Evolutionary conservation across 2,888 invertebrate genomes (phyloP).

Genomic region (Oscheius myriophilus): DNA sequence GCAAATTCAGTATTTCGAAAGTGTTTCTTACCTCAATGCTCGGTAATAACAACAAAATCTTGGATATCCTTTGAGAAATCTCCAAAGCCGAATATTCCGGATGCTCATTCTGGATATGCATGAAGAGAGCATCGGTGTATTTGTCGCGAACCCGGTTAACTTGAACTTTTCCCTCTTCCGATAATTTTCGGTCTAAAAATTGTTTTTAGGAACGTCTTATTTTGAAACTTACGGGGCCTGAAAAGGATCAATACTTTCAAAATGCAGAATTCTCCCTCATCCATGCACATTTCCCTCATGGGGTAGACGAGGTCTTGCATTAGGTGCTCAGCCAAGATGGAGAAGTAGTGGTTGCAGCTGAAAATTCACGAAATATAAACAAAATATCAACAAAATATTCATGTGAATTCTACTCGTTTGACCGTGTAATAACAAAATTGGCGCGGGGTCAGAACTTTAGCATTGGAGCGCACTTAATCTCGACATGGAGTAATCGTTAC

Average conservation of each 20-base stretch:
- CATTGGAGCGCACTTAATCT: no score
- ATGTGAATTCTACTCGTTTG: no score
- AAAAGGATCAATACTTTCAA: conserved; percentile 60
- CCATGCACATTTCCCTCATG: conserved; percentile 62
- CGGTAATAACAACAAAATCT: conserved; percentile 51
- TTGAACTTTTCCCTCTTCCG: conserved; percentile 52
- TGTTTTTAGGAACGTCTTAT: neutral
- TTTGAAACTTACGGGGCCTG: conserved; percentile 47
- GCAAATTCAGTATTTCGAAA: no score
- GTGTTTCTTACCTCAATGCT: conserved; percentile 55
- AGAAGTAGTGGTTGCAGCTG: conserved; percentile 61
- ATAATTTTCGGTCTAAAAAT: conserved; percentile 53
- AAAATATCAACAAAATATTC: no score
- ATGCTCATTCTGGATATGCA: conserved; percentile 56
- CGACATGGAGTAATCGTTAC: no score
- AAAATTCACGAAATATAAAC: conserved; percentile 1
- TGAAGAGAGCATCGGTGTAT: conserved; percentile 59
- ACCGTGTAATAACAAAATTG: no score
- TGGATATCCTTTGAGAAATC: conserved; percentile 51
- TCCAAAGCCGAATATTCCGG: conserved; percentile 46
- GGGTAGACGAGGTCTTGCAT: conserved; percentile 60
- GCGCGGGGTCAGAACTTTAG: no score
- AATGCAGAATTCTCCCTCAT: conserved; percentile 61
- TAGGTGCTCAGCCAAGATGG: conserved; percentile 56
- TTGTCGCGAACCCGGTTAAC: conserved; percentile 54